Conservation (phyloP, 2,113 vertebrate species). For the Mustela nigripes region DNA sequence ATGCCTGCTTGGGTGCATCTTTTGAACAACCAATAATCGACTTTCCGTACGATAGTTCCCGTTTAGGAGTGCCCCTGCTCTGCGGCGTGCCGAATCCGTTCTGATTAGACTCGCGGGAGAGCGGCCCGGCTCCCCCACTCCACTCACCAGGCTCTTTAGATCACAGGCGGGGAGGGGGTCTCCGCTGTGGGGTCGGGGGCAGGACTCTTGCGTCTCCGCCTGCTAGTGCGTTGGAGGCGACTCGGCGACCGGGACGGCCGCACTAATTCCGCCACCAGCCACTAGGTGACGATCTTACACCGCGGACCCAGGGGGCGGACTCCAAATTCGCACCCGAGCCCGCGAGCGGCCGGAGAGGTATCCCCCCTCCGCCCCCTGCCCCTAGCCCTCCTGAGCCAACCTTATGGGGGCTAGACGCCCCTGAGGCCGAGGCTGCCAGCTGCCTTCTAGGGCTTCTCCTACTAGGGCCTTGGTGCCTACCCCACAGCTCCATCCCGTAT, state of each 20-base stretch:
- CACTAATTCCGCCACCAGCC: neutral
- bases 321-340: accelerated
- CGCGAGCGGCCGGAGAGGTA: accelerated
- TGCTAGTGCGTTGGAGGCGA: accelerated
- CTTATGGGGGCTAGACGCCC: no score
- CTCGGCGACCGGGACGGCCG: accelerated
- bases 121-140: neutral
- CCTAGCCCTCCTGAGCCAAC: neutral
- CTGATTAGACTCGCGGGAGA: neutral
- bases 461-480: neutral
- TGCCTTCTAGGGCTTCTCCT: neutral
- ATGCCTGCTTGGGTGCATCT: neutral
- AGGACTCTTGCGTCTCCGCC: accelerated
- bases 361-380: accelerated
- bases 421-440: no score
- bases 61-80: neutral
- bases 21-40: neutral
- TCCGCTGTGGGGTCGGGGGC: no score
- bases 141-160: neutral
- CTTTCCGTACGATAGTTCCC: neutral
- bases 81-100: neutral
- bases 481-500: accelerated
- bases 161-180: neutral
- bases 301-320: neutral
- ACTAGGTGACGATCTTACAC: slow-evolving; percentile 47